A percentile compares a stretch with the other conserved stretches of the same genome.
phyloP scores from a whole-genome alignment of 2,113 vertebrate species.

The Dipodomys ordii region DNA sequence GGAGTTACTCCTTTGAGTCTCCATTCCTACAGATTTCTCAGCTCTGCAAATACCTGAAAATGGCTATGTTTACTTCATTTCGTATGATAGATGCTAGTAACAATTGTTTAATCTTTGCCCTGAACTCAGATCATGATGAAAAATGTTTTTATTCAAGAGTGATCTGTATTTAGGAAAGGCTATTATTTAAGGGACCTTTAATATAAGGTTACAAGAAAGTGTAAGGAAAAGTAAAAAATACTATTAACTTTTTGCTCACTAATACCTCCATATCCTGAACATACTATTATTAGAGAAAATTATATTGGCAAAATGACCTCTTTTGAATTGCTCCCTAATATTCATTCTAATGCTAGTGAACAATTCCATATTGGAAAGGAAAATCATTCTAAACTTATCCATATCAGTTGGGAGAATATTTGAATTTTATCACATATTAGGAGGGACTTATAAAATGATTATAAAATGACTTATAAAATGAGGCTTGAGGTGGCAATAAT shows the following conservation, averaged over 20 bases:
- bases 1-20: neutral
- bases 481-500: constrained; percentile 2
- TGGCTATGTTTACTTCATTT: neutral
- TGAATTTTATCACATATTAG: neutral
- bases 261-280: neutral
- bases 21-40: neutral
- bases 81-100: constrained; percentile 2
- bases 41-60: constrained; percentile 23
- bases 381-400: neutral
- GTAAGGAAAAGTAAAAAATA: too few species aligned
- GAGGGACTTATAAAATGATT: neutral
- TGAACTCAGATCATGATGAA: neutral
- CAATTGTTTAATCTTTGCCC: constrained; percentile 35
- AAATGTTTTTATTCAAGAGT: constrained; percentile 29
- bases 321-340: constrained; percentile 30
- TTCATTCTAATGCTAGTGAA: constrained; percentile 7
- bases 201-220: neutral
- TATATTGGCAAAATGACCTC: neutral
- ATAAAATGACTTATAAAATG: constrained; percentile 5
- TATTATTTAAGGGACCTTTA: neutral
- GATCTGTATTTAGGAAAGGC: neutral
- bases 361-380: constrained; percentile 29
- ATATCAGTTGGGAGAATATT: constrained; percentile 1
- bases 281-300: constrained; percentile 23
- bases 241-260: neutral